Evolutionary conservation across 2,113 vertebrate species (phyloP).

Genomic region (Onychostoma macrolepis): DNA sequence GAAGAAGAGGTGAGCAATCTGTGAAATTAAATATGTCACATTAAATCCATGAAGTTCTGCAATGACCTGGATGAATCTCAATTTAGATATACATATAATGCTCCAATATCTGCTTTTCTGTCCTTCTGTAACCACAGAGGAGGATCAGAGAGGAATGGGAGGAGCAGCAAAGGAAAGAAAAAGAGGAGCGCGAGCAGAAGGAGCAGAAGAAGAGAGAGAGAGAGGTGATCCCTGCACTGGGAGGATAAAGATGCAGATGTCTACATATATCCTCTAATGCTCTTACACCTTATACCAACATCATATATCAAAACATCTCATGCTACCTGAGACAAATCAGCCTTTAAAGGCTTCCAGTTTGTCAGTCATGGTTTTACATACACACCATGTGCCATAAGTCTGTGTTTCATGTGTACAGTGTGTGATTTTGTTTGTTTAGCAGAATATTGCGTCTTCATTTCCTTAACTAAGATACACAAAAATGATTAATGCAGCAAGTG

Average conservation of each 20-base stretch:
- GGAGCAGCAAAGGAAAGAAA: slow-evolving; percentile 86
- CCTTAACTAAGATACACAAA: slow-evolving; percentile 74
- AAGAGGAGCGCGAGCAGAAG: slow-evolving; percentile 83
- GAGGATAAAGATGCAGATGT: slow-evolving; percentile 79
- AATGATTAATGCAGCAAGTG: slow-evolving; percentile 69
- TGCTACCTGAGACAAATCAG: not conserved
- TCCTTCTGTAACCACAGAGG: slow-evolving; percentile 70
- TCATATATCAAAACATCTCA: not conserved
- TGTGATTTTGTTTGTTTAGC: slow-evolving; percentile 5
- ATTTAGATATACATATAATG: not conserved
- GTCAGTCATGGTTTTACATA: not conserved
- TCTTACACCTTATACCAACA: too few relatives aligned
- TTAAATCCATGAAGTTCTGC: not conserved
- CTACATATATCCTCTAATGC: slow-evolving; percentile 80
- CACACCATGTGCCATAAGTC: not conserved
- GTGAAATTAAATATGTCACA: too few relatives aligned
- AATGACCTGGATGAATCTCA: not conserved
- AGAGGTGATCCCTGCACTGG: slow-evolving; percentile 92
- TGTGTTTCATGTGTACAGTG: not conserved
- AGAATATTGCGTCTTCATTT: slow-evolving; percentile 45
- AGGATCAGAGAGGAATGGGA: slow-evolving; percentile 96
- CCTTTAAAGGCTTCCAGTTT: not conserved
- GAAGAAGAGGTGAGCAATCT: slow-evolving; percentile 86
- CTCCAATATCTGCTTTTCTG: slow-evolving; percentile 12
- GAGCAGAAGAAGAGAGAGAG: slow-evolving; percentile 88